phyloP scores from a whole-genome alignment of 2,797 vertebrate genomes.

The Setipinna tenuifilis region DNA sequence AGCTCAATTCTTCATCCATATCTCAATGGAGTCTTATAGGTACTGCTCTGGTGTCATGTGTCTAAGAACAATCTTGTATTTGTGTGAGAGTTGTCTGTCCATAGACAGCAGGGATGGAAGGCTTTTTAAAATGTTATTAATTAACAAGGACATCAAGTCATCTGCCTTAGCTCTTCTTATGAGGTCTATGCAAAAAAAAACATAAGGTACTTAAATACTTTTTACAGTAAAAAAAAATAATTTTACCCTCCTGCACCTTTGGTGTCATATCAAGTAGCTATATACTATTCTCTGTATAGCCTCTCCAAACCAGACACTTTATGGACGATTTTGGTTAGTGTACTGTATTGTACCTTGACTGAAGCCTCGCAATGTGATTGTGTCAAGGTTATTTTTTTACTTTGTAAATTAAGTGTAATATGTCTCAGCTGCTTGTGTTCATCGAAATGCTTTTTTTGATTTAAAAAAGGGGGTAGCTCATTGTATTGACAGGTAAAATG shows the following conservation, averaged over 20 bases:
- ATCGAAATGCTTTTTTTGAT: background rate
- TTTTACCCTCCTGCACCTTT: background rate
- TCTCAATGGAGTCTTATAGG: slow-evolving; percentile 5
- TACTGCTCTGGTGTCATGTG: slow-evolving; percentile 29
- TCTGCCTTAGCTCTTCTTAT: background rate
- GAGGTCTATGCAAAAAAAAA: slow-evolving; percentile 16
- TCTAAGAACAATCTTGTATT: slow-evolving; percentile 65
- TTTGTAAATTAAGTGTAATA: slow-evolving; percentile 61
- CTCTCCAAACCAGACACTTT: too few species aligned
- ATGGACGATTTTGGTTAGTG: too few species aligned
- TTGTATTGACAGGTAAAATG: background rate
- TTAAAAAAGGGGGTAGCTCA: background rate
- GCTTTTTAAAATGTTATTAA: background rate
- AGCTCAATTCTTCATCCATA: background rate
- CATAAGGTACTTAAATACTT: slow-evolving; percentile 59
- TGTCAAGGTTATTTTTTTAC: slow-evolving; percentile 54
- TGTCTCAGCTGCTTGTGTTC: background rate
- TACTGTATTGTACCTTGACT: slow-evolving; percentile 10
- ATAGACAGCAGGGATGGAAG: background rate
- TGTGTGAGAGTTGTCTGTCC: background rate
- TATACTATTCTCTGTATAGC: too few species aligned
- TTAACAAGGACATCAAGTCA: background rate
- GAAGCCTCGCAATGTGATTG: slow-evolving; percentile 51
- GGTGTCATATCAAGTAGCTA: background rate
- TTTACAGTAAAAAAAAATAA: slow-evolving; percentile 18